A percentile compares a stretch with the other conserved stretches of the same genome.
phyloP scores from a whole-genome alignment of 2,113 vertebrate genomes.

The Tonatia bakeri region DNA sequence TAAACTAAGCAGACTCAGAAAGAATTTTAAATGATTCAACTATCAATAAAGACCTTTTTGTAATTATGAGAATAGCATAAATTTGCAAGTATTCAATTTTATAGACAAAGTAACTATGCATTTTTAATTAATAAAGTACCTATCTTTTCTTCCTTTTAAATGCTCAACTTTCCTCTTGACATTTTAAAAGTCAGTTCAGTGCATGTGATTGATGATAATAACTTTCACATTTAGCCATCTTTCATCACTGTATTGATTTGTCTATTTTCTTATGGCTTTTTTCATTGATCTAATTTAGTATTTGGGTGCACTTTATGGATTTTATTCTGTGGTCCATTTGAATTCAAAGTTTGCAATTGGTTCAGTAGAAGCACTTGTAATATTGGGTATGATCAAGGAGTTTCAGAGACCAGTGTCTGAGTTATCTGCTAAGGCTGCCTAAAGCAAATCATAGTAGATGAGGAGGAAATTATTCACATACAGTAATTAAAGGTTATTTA shows the following conservation, averaged over 20 bases:
- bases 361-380: constrained; percentile 3
- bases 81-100: constrained; percentile 52
- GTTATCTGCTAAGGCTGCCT: not conserved
- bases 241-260: constrained; percentile 62
- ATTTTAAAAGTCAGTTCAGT: constrained; percentile 49
- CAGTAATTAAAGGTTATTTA: constrained; percentile 27
- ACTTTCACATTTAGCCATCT: constrained; percentile 51
- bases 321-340: constrained; percentile 45
- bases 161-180: constrained; percentile 19
- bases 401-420: not conserved
- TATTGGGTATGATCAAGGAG: not conserved
- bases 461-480: not conserved
- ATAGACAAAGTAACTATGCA: not conserved
- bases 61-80: constrained; percentile 39
- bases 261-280: constrained; percentile 44
- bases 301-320: constrained; percentile 57
- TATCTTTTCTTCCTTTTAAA: constrained; percentile 41
- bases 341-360: constrained; percentile 38
- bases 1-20: not conserved
- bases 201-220: constrained; percentile 51
- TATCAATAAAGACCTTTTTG: constrained; percentile 15
- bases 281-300: constrained; percentile 63
- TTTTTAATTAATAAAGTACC: constrained; percentile 54
- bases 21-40: constrained; percentile 41
- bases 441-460: not conserved